Base-by-base conservation (phyloP, 2,888 invertebrate species). In the Lucinisca nassula region DNA sequence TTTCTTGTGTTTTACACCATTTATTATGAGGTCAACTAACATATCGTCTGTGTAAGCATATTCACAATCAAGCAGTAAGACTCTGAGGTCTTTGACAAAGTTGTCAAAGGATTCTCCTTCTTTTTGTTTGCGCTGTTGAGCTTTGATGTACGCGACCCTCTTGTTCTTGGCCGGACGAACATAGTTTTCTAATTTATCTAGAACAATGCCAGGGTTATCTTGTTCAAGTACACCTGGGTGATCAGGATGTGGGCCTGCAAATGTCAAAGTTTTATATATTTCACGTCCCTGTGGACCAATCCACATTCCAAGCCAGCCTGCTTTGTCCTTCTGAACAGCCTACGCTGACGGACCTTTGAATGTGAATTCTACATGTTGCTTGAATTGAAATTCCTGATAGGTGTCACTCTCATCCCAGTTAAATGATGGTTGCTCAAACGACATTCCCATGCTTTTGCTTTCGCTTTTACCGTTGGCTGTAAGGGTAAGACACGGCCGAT, bases 261-360 rank as follows among this genome's bases (percentile, higher is more conserved):
- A 90, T 24, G 38, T 38, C 21, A 90, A 80, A 0, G 92, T 92
- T 84, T 92, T 90, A 82, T 88, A 90, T 0, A 92, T 73, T 79
- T 92, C 88, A 0, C 90, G 74, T 0, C 92, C 92, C n/a, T 91
- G 85, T 77, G 90, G 80, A 24, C 87, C 82, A 35, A 91, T 85
- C 92, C 92, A 92, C 81, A 85, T 81, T 8, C 85, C 85, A 27
- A 85, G 58, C 81, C 85, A 81, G n/a, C 85, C 81, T n/a, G 70
- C 67, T 27, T 73, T 10, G 55, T 79, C 73, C 76, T 79, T 84
- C 6, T 38, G 10, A 21, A 79, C 49, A n/a, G 84, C 27, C 24
- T 49, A 35, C 0, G 76, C 75, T 0, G 76, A 70, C n/a, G 85
- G 85, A 14, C 85, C 80, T 38, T 81, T 76, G 45, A 85, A 85